These are phyloP conservation scores for Aegotheles bennettii DNA, from an alignment of 2,113 vertebrate genomes.

Conservation along the genomic window DNA sequence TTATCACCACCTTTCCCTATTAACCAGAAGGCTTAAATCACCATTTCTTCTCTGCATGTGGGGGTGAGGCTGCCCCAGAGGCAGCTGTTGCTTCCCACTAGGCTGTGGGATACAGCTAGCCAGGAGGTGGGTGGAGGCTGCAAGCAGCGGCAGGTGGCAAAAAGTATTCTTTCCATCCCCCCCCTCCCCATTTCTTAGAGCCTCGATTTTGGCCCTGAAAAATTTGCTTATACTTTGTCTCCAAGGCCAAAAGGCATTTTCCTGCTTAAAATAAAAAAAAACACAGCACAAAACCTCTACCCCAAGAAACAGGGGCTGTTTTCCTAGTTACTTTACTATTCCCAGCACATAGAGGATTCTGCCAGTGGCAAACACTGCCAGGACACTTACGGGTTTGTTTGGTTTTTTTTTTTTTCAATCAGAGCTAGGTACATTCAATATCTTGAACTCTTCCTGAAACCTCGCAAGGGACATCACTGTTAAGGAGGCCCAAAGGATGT, in stretches of 20 bases:
- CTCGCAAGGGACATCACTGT: not conserved
- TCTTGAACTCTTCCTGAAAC: not conserved
- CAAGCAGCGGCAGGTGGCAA: not conserved
- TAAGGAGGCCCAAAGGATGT: not conserved
- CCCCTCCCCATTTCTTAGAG: not conserved
- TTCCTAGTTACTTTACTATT: not conserved
- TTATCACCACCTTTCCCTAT: not conserved
- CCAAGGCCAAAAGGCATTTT: not conserved
- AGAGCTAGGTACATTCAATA: not conserved
- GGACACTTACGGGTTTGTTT: not conserved
- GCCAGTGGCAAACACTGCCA: not conserved
- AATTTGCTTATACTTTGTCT: not conserved
- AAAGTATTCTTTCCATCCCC: fast-evolving
- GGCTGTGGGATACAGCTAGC: not conserved
- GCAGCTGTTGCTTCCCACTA: not conserved
- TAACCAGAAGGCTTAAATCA: not conserved
- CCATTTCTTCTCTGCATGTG: not conserved
- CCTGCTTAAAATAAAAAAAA: not conserved
- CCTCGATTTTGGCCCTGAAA: not conserved
- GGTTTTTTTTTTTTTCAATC: not conserved
- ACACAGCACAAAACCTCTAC: not conserved
- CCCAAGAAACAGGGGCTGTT: not conserved
- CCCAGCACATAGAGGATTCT: not conserved
- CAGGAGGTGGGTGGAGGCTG: fast-evolving
- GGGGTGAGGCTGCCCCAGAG: not conserved